These are phyloP conservation scores for Parapsyche elsis DNA, from an alignment of 1,140 invertebrate genomes.

Conservation along the genomic window DNA sequence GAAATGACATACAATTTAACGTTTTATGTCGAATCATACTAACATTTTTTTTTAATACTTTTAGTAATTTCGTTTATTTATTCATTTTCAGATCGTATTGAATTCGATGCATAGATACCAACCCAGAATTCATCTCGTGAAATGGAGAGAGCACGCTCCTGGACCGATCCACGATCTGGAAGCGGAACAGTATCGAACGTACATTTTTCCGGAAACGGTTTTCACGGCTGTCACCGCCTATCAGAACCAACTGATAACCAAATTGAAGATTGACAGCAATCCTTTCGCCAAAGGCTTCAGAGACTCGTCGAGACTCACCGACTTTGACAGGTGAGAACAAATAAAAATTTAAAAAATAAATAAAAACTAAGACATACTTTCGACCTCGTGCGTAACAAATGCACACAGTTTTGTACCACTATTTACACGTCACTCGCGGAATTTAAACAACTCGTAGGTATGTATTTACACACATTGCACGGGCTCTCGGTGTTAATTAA, in stretches of 20 bases:
- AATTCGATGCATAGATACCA: slow-evolving; percentile 99
- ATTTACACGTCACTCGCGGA: background rate
- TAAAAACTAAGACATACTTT: no score
- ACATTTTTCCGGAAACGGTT: slow-evolving; percentile 95
- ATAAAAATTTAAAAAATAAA: background rate
- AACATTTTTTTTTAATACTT: background rate
- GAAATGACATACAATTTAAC: background rate
- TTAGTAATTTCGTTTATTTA: background rate
- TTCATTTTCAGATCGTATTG: slow-evolving; percentile 85
- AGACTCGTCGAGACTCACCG: slow-evolving; percentile 92
- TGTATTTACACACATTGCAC: background rate
- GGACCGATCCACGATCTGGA: slow-evolving; percentile 79
- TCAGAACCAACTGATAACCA: slow-evolving; percentile 97
- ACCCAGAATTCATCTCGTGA: slow-evolving; percentile 92
- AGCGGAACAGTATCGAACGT: slow-evolving; percentile 84
- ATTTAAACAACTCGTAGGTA: no score
- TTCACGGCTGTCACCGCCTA: slow-evolving; percentile 99
- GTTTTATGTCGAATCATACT: background rate
- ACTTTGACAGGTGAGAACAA: slow-evolving; percentile 78
- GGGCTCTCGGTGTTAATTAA: background rate
- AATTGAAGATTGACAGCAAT: slow-evolving; percentile 95
- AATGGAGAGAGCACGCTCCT: slow-evolving; percentile 65
- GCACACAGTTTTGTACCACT: background rate
- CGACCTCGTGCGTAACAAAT: background rate
- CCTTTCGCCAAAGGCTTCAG: slow-evolving; percentile 95